These are phyloP conservation scores for Pheosia gnoma DNA, from an alignment of 2,888 invertebrate genomes.

Conservation along the genomic window DNA sequence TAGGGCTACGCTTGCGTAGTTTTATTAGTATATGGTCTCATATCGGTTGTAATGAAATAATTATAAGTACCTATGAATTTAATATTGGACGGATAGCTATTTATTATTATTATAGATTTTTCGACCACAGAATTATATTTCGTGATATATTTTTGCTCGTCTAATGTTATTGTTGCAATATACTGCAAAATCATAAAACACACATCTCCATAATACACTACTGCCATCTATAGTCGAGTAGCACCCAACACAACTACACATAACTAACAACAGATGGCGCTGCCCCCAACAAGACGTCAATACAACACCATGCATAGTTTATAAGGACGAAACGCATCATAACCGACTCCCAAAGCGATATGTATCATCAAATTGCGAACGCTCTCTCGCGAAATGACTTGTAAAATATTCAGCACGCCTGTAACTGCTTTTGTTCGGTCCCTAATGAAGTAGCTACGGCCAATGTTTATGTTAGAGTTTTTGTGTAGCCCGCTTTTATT, in stretches of 20 bases:
- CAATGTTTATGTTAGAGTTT: slow-evolving; percentile 39
- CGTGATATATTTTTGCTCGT: background rate
- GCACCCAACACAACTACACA: slow-evolving; percentile 29
- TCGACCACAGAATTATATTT: no score
- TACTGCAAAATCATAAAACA: background rate
- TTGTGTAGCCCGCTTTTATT: slow-evolving; percentile 35
- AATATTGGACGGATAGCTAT: no score
- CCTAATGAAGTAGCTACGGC: slow-evolving; percentile 68
- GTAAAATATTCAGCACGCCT: slow-evolving; percentile 74
- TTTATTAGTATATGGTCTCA: background rate
- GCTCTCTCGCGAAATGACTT: slow-evolving; percentile 62
- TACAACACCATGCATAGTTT: slow-evolving; percentile 71
- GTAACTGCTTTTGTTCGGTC: slow-evolving; percentile 77
- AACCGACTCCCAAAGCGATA: slow-evolving; percentile 63
- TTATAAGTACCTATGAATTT: no score
- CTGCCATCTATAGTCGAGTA: slow-evolving; percentile 51
- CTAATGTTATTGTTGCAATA: background rate
- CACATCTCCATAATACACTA: slow-evolving; percentile 2
- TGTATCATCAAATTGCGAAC: slow-evolving; percentile 74
- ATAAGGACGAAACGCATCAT: slow-evolving; percentile 61
- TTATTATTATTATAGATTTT: no score
- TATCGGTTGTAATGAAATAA: no score
- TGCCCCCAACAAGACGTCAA: slow-evolving; percentile 62
- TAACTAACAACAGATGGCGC: slow-evolving; percentile 59
- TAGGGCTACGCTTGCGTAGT: background rate